A percentile compares a stretch with the other conserved stretches of the same genome.
phyloP scores from a whole-genome alignment of 2,888 invertebrate species.

The Hirtodrosophila cameraria region DNA sequence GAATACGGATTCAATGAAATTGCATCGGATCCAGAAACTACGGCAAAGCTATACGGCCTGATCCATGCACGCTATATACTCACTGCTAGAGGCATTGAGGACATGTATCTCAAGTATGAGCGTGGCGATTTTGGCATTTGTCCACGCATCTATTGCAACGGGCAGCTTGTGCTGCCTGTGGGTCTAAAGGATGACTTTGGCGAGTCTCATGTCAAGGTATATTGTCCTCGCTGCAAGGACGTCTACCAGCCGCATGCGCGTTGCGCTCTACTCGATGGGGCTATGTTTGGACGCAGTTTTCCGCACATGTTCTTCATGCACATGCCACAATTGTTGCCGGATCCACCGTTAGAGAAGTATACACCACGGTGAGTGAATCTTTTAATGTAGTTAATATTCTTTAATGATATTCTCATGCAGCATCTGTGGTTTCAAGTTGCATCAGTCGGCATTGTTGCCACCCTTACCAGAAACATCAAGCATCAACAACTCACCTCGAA shows the following conservation, averaged over 20 bases:
- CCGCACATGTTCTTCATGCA: conserved; percentile 71
- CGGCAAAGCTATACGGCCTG: conserved; percentile 46
- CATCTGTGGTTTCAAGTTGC: conserved; percentile 57
- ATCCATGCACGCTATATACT: conserved; percentile 64
- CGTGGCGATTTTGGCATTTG: conserved; percentile 61
- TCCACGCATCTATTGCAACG: conserved; percentile 54
- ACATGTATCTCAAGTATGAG: conserved; percentile 53
- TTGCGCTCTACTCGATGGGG: conserved; percentile 54
- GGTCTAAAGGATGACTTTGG: conserved; percentile 40
- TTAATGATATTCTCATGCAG: conserved; percentile 10
- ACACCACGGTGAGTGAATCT: conserved; percentile 52
- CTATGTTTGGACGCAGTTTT: conserved; percentile 58
- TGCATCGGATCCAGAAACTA: conserved; percentile 2
- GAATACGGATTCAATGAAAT: background rate
- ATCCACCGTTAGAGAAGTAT: conserved; percentile 37
- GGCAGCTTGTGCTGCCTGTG: conserved; percentile 53
- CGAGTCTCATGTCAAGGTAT: conserved; percentile 51
- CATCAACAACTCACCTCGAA: background rate
- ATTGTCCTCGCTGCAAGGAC: conserved; percentile 59
- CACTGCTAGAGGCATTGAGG: conserved; percentile 29
- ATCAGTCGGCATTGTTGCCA: conserved; percentile 39
- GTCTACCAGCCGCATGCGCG: conserved; percentile 40
- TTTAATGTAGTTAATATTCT: background rate
- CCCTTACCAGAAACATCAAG: background rate
- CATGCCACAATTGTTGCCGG: conserved; percentile 48